phyloP scores from a whole-genome alignment of 2,888 invertebrate genomes.

The Nomada flava region DNA sequence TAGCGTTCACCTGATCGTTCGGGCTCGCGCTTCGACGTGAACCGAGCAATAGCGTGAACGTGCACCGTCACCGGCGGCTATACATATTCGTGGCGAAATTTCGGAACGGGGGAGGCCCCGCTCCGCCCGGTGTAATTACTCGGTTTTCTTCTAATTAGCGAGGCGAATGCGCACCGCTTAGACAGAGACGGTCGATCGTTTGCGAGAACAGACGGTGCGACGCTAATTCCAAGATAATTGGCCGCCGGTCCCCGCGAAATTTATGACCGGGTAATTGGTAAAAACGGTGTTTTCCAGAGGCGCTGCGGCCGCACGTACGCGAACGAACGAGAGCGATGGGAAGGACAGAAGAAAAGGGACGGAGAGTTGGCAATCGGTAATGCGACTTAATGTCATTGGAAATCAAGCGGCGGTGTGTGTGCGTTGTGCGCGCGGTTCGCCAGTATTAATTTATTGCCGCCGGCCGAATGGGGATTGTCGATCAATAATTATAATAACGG shows the following conservation, averaged over 20 bases:
- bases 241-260: conserved; percentile 71
- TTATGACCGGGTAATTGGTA: conserved; percentile 77
- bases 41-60: background rate
- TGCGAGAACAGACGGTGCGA: conserved; percentile 48
- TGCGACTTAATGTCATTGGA: conserved; percentile 74
- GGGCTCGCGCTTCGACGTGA: conserved; percentile 14
- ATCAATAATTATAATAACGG: conserved; percentile 66
- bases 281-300: conserved; percentile 70
- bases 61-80: background rate
- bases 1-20: conserved; percentile 34
- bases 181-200: conserved; percentile 52
- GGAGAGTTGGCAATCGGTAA: conserved; percentile 51
- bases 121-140: conserved; percentile 46
- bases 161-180: conserved; percentile 49
- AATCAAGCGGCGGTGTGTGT: conserved; percentile 58
- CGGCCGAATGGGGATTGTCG: conserved; percentile 36
- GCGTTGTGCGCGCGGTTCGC: conserved; percentile 40
- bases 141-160: conserved; percentile 61
- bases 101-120: conserved; percentile 26
- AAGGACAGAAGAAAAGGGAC: background rate
- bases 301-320: background rate
- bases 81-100: conserved; percentile 25
- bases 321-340: background rate
- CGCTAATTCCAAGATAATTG: conserved; percentile 77
- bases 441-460: conserved; percentile 72